Base-by-base conservation (phyloP, 2,113 vertebrate species). In the Dolichallabes microphthalmus region DNA sequence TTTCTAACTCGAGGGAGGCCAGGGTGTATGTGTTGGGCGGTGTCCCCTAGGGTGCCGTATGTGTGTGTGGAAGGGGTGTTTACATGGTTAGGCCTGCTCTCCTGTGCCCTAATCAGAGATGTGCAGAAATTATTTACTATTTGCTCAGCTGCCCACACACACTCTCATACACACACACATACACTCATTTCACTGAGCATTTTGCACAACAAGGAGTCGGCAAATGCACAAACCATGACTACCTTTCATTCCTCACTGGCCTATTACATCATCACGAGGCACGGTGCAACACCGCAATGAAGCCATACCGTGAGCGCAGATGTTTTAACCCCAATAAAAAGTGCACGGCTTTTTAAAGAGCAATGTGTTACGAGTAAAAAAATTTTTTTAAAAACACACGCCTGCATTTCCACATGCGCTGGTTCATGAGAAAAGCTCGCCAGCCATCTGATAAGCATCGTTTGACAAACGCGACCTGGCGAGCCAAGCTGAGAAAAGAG, bases 81-180 rank as follows among this genome's bases (percentile, higher is more conserved):
- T 95, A 94, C 92, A 87, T 84, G 91, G 88, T 89, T 88, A 87
- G 89, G 86, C 87, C 86, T 79, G 82, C 88, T 94, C 93, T 93
- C 92, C 76, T 60, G 92, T 91, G 93, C 87, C 92, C 92, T 85
- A 88, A 90, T 93, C 91, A 91, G 86, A 88, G 84, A 86, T 74
- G 87, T 60, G 92, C 85, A 90, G 86, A 91, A 90, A 87, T 83
- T 50, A 89, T 83, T 85, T 89, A 88, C 79, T n/a, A 76, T 83
- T 68, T 63, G 78, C 66, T 39, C 20, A 1, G 12, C 39, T 66
- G 74, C 55, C n/a, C 64, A 75, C 78, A 86, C 45, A 45, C 45
- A 7, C 45, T 8, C 7, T 8, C 7, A 45, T 7, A 45, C 45
- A 45, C 45, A 45, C 22, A 85, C 55, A 35, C 64, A 75, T 68